Evolutionary conservation across 2,797 vertebrate genomes (phyloP), one percentile per base, ranked within the genome.

Genomic region (Sebastes vulpes): DNA sequence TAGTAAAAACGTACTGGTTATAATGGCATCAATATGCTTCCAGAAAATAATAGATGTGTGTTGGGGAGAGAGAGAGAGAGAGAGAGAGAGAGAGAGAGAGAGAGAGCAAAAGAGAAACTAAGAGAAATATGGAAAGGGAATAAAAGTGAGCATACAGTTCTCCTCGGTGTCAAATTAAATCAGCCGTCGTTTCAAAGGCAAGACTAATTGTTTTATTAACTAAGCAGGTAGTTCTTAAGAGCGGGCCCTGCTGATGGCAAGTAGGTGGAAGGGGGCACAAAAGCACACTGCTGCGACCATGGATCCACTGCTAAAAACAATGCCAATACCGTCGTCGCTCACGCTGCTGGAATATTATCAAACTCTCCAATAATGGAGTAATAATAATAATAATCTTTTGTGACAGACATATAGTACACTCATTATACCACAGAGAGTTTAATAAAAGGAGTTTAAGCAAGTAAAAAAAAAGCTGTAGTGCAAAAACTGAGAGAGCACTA

Each of bases 141-240:
- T 48, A 29, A 70, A 71, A 57, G 48, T 70, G 65, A 82, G 72
- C 61, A 38, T 53, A 61, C 18, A 56, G 69, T 38, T 79, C 28
- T 56, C n/a, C 65, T 67, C 72, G 38, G 82, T 79, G 72, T 68
- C 87, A 84, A 83, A 85, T 59, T 12, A 80, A 91, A 91, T 91
- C 74, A 85, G 84, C 80, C 82, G 68, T 88, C 83, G 86, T 82
- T 87, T 83, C 80, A 79, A 81, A 92, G 86, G 89, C 73, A 69
- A 88, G 88, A 91, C 81, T 88, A 92, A 94, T 91, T 93, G 82
- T 92, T 94, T 93, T 85, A 94, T 95, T 94, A 95, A 92, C 91
- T 89, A 93, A 91, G 89, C 89, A 79, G 89, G 83, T 90, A 75
- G 81, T 91, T 92, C 81, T 86, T 85, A 71, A 90, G 76, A 93